Evolutionary conservation across 2,113 vertebrate genomes (phyloP).

Genomic region (Alectura lathami): DNA sequence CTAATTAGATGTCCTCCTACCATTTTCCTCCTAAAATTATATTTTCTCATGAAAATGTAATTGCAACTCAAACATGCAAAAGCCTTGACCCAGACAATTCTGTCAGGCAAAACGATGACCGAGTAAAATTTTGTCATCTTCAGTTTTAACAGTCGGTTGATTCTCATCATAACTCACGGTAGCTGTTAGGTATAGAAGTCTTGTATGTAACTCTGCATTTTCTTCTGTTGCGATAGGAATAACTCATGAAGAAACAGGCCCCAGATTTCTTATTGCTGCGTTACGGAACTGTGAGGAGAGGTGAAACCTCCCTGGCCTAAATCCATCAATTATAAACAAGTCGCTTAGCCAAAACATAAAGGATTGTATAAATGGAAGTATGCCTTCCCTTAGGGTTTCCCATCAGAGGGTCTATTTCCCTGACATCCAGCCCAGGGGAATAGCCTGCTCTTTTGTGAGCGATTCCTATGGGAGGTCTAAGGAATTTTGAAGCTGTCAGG

Average conservation of each 20-base stretch:
- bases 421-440: slow-evolving; percentile 35
- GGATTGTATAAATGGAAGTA: slow-evolving; percentile 41
- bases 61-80: background rate
- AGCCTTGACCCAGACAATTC: background rate
- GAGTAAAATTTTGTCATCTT: background rate
- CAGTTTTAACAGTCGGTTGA: background rate
- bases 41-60: background rate
- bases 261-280: background rate
- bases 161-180: background rate
- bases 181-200: background rate
- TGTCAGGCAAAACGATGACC: background rate
- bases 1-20: background rate
- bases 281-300: background rate
- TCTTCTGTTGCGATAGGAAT: background rate
- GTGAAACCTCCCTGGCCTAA: background rate
- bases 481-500: slow-evolving; percentile 62
- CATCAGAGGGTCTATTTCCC: slow-evolving; percentile 10
- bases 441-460: slow-evolving; percentile 28
- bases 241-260: background rate
- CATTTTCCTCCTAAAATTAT: background rate
- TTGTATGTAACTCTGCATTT: background rate
- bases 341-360: slow-evolving; percentile 44
- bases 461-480: slow-evolving; percentile 45
- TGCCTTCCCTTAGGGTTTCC: slow-evolving; percentile 41
- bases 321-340: slow-evolving; percentile 31